Conservation (phyloP, 2,113 vertebrate genomes). For the Phrynosoma platyrhinos region DNA sequence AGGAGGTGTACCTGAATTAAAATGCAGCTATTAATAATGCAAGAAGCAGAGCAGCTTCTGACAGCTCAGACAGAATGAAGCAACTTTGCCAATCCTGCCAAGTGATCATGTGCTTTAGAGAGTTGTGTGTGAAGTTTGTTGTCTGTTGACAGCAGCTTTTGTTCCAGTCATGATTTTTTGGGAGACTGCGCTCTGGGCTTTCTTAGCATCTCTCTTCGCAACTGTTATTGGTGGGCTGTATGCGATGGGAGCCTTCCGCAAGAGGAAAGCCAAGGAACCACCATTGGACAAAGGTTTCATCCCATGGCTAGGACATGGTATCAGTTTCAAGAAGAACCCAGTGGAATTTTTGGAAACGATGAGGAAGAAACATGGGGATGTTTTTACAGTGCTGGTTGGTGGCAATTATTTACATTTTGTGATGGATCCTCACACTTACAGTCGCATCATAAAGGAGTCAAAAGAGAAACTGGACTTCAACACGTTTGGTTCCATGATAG, state of each 20-base stretch:
- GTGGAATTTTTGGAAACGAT: constrained; percentile 81
- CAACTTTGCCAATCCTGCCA: neutral
- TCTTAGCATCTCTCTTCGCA: constrained; percentile 18
- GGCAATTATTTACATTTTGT: constrained; percentile 86
- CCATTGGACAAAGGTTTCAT: constrained; percentile 85
- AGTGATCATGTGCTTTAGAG: neutral
- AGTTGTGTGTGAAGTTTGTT: neutral
- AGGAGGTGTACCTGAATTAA: neutral
- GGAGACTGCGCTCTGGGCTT: constrained; percentile 55
- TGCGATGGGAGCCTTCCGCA: constrained; percentile 75
- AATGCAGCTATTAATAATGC: neutral
- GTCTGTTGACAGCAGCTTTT: no score
- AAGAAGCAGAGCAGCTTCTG: neutral
- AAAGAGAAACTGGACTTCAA: constrained; percentile 80
- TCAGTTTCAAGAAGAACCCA: constrained; percentile 81
- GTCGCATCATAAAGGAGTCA: constrained; percentile 78
- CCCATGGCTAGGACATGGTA: constrained; percentile 87
- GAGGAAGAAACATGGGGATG: constrained; percentile 82
- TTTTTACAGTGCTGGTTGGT: constrained; percentile 85
- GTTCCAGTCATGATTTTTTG: constrained; percentile 74
- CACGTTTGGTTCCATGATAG: constrained; percentile 72
- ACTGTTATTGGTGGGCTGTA: constrained; percentile 74
- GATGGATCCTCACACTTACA: constrained; percentile 83
- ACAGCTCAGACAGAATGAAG: neutral
- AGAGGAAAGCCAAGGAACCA: constrained; percentile 77